Evolutionary conservation across 2,113 vertebrate species (phyloP).

Genomic region (Trematomus loennbergii): DNA sequence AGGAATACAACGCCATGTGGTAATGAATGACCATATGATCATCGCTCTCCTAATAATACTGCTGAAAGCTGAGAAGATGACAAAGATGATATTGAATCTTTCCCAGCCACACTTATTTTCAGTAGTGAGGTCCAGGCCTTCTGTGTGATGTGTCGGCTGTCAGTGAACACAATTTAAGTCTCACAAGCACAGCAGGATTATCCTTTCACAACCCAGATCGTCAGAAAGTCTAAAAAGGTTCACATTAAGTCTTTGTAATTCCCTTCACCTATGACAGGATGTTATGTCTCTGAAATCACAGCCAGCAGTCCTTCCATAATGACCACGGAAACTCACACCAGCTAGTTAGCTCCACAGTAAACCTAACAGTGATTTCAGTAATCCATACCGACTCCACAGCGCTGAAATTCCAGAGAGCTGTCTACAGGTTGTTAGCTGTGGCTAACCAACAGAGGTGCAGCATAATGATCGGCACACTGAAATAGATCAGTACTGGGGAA

Average conservation of each 20-base stretch:
- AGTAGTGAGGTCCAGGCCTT: too few relatives aligned
- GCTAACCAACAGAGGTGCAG: conserved; percentile 39
- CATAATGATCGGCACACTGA: conserved; percentile 54
- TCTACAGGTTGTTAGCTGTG: conserved; percentile 50
- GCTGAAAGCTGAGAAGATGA: background rate
- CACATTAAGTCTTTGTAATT: background rate
- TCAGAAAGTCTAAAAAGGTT: background rate
- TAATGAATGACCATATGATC: background rate
- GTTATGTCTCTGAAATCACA: conserved; percentile 9
- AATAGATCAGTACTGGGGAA: conserved; percentile 51
- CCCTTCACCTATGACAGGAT: background rate
- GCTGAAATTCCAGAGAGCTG: conserved; percentile 12
- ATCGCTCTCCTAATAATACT: background rate
- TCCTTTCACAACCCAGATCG: too few relatives aligned
- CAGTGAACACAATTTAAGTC: background rate
- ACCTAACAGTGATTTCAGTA: conserved; percentile 19
- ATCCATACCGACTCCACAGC: conserved; percentile 17
- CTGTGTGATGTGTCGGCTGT: background rate
- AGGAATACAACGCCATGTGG: too few relatives aligned
- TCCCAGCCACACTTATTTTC: background rate
- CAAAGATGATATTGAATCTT: background rate
- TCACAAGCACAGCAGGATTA: too few relatives aligned
- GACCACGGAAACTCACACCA: conserved; percentile 1
- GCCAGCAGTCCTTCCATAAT: conserved; percentile 5
- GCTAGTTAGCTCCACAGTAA: conserved; percentile 22